Evolutionary conservation across 2,888 invertebrate genomes (phyloP).

Genomic region (Drosophila greeni): DNA sequence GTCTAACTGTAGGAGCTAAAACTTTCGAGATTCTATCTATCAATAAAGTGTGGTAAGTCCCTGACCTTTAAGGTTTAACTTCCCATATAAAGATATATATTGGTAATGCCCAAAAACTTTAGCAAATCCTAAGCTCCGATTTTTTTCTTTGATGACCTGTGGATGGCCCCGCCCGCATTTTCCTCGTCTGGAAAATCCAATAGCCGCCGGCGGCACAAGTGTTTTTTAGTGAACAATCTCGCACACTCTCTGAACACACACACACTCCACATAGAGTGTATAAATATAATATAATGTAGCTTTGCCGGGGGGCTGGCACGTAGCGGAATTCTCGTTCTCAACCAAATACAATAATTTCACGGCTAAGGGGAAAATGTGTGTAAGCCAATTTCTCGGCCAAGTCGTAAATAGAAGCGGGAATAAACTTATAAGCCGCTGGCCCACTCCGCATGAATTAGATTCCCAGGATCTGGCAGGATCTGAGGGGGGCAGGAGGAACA

Average conservation of each 20-base stretch:
- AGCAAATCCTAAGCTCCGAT: conserved; percentile 1
- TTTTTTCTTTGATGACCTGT: conserved; percentile 34
- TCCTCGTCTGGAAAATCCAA: conserved; percentile 39
- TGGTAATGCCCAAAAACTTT: neutral
- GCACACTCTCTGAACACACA: conserved; percentile 21
- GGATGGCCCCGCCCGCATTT: conserved; percentile 11
- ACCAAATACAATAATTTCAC: conserved; percentile 66
- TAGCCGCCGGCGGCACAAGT: conserved; percentile 47
- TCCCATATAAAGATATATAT: neutral
- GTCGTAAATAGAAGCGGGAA: conserved; percentile 67
- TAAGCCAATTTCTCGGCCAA: conserved; percentile 68
- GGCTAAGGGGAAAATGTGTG: conserved; percentile 69
- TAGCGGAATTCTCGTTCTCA: conserved; percentile 36
- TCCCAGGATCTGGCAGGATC: conserved; percentile 5
- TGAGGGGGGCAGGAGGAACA: neutral
- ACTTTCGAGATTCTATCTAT: conserved; percentile 1
- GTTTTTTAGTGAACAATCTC: conserved; percentile 45
- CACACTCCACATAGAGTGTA: conserved; percentile 5
- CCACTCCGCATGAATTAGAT: conserved; percentile 44
- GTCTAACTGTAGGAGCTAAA: neutral
- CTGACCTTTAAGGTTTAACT: conserved; percentile 4
- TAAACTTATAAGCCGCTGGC: conserved; percentile 70
- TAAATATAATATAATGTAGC: conserved; percentile 31
- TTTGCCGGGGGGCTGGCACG: conserved; percentile 40
- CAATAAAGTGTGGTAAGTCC: neutral